Evolutionary conservation across 2,797 vertebrate species (phyloP).

Genomic region (Sebastolobus alascanus): DNA sequence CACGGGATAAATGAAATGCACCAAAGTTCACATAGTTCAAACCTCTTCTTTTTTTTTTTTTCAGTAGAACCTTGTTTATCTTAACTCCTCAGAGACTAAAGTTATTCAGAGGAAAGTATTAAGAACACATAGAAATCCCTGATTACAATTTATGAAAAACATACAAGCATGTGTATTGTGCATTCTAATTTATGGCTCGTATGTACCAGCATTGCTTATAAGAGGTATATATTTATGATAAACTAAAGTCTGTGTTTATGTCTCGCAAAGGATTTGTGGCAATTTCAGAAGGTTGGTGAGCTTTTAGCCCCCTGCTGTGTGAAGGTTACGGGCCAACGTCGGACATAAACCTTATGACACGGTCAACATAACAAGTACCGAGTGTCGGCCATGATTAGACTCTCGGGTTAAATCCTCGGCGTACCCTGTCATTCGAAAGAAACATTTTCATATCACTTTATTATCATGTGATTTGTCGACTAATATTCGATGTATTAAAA

Average conservation of each 20-base stretch:
- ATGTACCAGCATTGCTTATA: not conserved
- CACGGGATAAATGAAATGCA: conserved; percentile 68
- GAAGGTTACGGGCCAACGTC: conserved; percentile 44
- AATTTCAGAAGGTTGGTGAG: conserved; percentile 30
- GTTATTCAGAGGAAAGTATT: conserved; percentile 48
- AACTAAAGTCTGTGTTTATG: conserved; percentile 18
- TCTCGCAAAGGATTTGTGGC: not conserved
- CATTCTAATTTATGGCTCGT: conserved; percentile 16
- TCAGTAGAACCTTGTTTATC: conserved; percentile 48
- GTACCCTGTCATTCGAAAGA: conserved; percentile 58
- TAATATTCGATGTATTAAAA: conserved; percentile 72
- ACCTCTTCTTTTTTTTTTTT: conserved; percentile 36
- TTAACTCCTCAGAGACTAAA: conserved; percentile 51
- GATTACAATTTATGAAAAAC: conserved; percentile 30
- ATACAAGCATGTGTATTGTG: not conserved
- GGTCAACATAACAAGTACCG: conserved; percentile 53
- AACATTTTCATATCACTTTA: conserved; percentile 71
- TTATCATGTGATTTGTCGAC: conserved; percentile 71
- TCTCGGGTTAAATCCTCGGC: conserved; percentile 50
- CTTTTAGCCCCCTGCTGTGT: conserved; percentile 29
- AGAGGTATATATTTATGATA: conserved; percentile 1
- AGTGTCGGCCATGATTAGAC: conserved; percentile 58
- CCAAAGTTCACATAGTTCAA: conserved; percentile 70
- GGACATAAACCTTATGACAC: conserved; percentile 55
- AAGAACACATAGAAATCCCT: conserved; percentile 27